phyloP scores from a whole-genome alignment of 2,797 vertebrate genomes.

The Falco naumanni region DNA sequence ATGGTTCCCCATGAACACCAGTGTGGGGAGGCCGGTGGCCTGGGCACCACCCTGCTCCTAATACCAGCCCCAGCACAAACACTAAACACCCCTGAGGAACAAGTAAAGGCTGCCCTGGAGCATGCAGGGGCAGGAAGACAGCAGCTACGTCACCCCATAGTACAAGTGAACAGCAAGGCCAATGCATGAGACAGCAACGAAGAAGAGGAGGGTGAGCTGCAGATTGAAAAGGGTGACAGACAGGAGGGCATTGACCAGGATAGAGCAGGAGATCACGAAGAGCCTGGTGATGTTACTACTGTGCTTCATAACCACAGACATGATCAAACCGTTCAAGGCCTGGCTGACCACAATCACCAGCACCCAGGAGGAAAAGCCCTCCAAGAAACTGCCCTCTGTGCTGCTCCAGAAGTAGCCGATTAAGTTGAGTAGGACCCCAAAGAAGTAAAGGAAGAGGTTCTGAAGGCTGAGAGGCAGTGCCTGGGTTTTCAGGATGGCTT shows the following conservation, averaged over 20 bases:
- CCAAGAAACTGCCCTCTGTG: constrained; percentile 77
- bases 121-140: rapidly evolving
- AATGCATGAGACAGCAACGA: constrained; percentile 82
- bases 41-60: neutral
- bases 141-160: constrained; percentile 75
- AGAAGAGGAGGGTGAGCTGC: constrained; percentile 88
- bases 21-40: rapidly evolving
- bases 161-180: constrained; percentile 89
- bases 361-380: constrained; percentile 86
- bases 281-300: constrained; percentile 93
- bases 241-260: constrained; percentile 89
- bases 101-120: neutral
- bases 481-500: constrained; percentile 89
- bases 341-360: constrained; percentile 86
- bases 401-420: constrained; percentile 75
- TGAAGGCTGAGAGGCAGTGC: constrained; percentile 88
- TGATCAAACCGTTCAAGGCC: constrained; percentile 90
- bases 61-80: neutral
- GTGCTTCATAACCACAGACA: constrained; percentile 95
- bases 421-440: constrained; percentile 88
- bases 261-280: constrained; percentile 92
- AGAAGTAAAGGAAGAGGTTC: constrained; percentile 92
- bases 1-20: rapidly evolving
- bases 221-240: constrained; percentile 86
- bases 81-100: neutral